Evolutionary conservation across 64 coral and sea anemone genomes (phyloP), one percentile per base, ranked within the genome.

Genomic region (Trachythela sp.): DNA sequence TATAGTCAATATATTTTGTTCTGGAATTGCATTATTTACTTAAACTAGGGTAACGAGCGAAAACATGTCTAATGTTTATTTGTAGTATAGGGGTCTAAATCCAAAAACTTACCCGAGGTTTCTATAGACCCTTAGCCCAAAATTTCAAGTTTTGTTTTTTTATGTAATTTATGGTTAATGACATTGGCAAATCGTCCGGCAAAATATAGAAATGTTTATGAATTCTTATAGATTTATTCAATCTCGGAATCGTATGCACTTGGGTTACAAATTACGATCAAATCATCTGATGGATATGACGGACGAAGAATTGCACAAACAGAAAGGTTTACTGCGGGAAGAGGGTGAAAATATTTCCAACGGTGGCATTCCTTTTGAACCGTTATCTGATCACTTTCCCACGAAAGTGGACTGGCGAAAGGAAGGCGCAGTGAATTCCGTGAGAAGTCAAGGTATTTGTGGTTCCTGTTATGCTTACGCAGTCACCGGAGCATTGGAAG

Each of bases 401-500:
- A 2, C 43, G 77, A 84, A 27, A 20, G n/a, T 90, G 8, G 49
- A 52, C 43, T 76, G 35, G 72, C 9, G 43, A 0, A 18, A 35
- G 39, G 0, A 51, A 94, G 95, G 95, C n/a, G 95, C 95, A 4
- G 95, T 97, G 0, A 84, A 37, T 41, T 90, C 92, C 18, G 84
- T 92, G 32, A 90, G 92, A 88, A 92, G 95, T 42, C 95, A 97
- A 70, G 95, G 92, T 22, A 97, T 92, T 1, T 97, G 95, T 88
- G 95, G 95, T 8, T 97, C 95, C 0, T 97, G 95, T 33, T 97
- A 92, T 90, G 95, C 95, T 26, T 97, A 94, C 26, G 92, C 95
- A 26, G 77, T 92, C 9, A 90, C 90, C 5, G 95, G 95, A 7
- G 92, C 95, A 22, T 84, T 97, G 11, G 95, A 97, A 92, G 95